Evolutionary conservation across 1,140 invertebrate species (phyloP), one percentile per base, ranked within the genome.

Genomic region (Chrysomallon squamiferum): DNA sequence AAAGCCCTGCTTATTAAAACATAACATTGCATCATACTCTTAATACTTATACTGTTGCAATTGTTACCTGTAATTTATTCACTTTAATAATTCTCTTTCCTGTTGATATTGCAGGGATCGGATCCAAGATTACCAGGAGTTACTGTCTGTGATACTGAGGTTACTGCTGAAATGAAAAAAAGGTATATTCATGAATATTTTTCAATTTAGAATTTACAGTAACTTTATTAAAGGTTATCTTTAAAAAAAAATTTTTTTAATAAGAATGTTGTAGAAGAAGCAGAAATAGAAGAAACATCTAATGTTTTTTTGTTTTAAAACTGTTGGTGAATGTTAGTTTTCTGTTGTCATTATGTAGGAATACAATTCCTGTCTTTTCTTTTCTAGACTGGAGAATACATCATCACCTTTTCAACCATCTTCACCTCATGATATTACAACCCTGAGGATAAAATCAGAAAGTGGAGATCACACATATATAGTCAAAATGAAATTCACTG

Each of bases 401-500:
- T 41, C 56, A n/a, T 47, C 13, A 45, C n/a, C 20, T 33, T 59
- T 29, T 15, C 47, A 75, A 50, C 75, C 75, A 49, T 60, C 41
- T 3, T 73, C 74, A 29, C 74, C 77, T 4, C 62, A 77, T 20
- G 72, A 84, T 58, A 75, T 82, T 7, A 81, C 79, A 50, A 85
- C 84, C 9, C 65, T 86, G 11, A 57, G 84, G 32, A 74, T 86
- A 0, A 80, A 82, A 54, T 76, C 76, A 11, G 82, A 83, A 50
- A 74, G 68, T 25, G 84, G 83, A 1, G 75, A 78, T 58, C 75
- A 84, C 43, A 82, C 83, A 22, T 85, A 80, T 66, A 79, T 86
- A 25, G 68, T 86, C 6, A 86, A 86, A 68, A 83, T 86, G 83
- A 80, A 77, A 54, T 81, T 78, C 59, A 68, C 41, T 11, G 78